A percentile compares a stretch with the other conserved stretches of the same genome.
Evolutionary conservation across 2,113 vertebrate genomes (phyloP).

Genomic region (Odobenus rosmarus): DNA sequence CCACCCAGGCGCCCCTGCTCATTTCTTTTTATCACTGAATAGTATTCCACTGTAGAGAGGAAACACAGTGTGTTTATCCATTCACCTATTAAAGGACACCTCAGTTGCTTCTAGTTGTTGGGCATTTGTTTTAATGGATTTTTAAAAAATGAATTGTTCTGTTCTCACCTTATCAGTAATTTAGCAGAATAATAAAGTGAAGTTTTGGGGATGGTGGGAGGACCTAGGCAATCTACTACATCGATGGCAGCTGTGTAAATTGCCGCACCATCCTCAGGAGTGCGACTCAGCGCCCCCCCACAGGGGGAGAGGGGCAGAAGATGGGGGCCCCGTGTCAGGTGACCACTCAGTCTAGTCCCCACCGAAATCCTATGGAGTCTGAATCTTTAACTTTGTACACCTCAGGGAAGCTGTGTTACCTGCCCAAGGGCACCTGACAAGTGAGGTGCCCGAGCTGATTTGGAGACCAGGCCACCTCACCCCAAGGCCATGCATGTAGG

Average conservation of each 20-base stretch:
- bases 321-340: accelerated
- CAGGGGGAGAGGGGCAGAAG: not conserved
- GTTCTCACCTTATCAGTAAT: not conserved
- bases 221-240: accelerated
- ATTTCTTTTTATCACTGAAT: not conserved
- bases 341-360: too few species aligned
- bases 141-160: not conserved
- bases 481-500: accelerated
- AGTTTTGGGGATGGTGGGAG: too few species aligned
- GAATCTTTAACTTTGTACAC: not conserved
- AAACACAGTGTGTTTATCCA: not conserved
- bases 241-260: not conserved
- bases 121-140: not conserved
- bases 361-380: not conserved
- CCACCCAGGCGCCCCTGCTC: too few species aligned
- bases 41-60: accelerated
- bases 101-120: not conserved
- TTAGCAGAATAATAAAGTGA: not conserved
- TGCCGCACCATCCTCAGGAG: accelerated
- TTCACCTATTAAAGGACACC: not conserved
- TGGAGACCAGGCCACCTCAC: not conserved
- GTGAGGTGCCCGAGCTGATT: not conserved
- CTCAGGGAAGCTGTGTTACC: not conserved
- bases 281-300: not conserved
- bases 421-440: not conserved